Conservation (phyloP, 2,888 invertebrate species). For the Hanleya hanleyi region DNA sequence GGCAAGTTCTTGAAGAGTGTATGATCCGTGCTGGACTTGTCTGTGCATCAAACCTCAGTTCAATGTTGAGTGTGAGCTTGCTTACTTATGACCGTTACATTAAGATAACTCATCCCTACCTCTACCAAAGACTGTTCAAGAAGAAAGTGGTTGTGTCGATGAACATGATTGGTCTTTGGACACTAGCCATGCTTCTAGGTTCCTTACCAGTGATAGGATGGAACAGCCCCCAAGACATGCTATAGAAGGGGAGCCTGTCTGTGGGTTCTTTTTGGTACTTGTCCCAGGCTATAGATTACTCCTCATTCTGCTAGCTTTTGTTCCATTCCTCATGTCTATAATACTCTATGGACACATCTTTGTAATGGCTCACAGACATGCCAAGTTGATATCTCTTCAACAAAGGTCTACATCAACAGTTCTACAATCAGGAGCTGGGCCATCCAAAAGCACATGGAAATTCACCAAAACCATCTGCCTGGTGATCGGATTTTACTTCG, state of each 20-base stretch:
- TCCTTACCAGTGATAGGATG: not conserved
- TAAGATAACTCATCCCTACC: not conserved
- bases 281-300: not conserved
- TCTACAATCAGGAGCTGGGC: not conserved
- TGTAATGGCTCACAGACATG: not conserved
- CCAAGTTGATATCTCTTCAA: not conserved
- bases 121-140: not conserved
- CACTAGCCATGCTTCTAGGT: not conserved
- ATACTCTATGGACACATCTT: not conserved
- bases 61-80: not conserved
- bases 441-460: slow-evolving; percentile 25
- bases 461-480: slow-evolving; percentile 37
- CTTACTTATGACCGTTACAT: slow-evolving; percentile 3
- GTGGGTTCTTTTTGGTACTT: not conserved
- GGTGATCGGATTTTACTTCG: slow-evolving; percentile 31
- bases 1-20: not conserved
- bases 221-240: not conserved
- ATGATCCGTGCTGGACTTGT: not conserved
- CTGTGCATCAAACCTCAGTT: not conserved
- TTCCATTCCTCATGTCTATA: not conserved
- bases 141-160: not conserved
- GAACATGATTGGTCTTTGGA: not conserved
- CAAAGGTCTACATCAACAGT: not conserved
- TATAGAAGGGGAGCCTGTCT: not conserved
- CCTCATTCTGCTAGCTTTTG: not conserved